Evolutionary conservation across 2,113 vertebrate species (phyloP).

Genomic region (Balaeniceps rex): DNA sequence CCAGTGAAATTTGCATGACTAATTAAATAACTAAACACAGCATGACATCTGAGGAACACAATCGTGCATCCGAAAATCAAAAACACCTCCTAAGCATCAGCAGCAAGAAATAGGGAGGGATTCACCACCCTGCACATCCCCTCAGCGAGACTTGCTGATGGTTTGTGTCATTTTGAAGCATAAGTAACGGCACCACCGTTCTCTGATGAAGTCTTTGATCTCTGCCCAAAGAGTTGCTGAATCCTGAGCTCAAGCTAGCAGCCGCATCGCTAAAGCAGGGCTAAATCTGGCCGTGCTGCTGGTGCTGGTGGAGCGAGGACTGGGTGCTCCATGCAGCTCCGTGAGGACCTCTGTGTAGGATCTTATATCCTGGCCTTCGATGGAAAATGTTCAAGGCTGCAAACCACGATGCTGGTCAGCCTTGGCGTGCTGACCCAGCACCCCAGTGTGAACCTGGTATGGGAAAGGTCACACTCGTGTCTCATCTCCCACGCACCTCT

Average conservation of each 20-base stretch:
- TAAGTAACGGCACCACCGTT: background rate
- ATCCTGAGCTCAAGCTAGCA: background rate
- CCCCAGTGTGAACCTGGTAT: background rate
- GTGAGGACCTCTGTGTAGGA: background rate
- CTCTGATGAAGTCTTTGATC: background rate
- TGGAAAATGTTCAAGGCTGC: background rate
- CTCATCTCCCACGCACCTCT: rapidly evolving
- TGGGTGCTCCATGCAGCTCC: background rate
- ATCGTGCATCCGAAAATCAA: background rate
- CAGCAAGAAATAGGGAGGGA: background rate
- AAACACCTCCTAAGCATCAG: background rate
- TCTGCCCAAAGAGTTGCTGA: background rate
- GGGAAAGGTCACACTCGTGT: background rate
- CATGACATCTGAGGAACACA: background rate
- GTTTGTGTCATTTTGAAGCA: background rate
- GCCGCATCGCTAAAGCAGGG: background rate
- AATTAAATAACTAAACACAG: conserved; percentile 52
- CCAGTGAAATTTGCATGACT: background rate
- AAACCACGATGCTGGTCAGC: background rate
- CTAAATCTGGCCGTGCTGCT: background rate
- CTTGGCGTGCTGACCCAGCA: background rate
- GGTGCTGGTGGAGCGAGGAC: background rate
- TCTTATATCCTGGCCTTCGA: background rate
- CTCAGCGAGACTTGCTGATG: background rate
- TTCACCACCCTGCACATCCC: background rate